Base-by-base conservation (phyloP, 2,888 invertebrate genomes). In the Saturnia japonica region DNA sequence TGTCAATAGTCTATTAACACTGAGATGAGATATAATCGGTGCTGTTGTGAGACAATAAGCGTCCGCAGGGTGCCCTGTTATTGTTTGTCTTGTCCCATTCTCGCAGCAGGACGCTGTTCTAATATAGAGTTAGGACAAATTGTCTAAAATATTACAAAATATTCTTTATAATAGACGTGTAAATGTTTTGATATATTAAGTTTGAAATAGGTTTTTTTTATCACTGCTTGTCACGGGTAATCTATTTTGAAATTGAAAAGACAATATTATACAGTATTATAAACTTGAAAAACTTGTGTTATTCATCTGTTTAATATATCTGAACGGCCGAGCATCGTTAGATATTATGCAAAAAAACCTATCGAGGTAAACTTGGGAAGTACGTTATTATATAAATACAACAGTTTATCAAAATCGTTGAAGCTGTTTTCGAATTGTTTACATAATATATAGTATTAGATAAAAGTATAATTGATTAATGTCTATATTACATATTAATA, bases 1-100 rank as follows among this genome's bases (percentile, higher is more conserved):
- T 83, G 85, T 88, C 87, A 87, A 88, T 87, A 80, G 84, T 83
- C 87, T 86, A 89, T 90, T 90, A 91, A 85, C 85, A 82, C 84
- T 77, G 80, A 84, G 85, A 87, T 83, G 84, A 87, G 89, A 87
- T 86, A 87, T 87, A 87, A 90, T 90, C 89, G 83, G 83, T 80
- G 80, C 77, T 82, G 78, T 72, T 73, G 77, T 78, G 82, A 90
- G 85, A 90, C 91, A 91, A 91, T 91, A 91, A 88, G 86, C 85
- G 87, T 83, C 88, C 77, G 76, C 82, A 80, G 90, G 91, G 87
- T 73, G 87, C 82, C 88, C 73, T 85, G 87, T 89, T 88, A 87
- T 90, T 91, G 89, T 89, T 90, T 91, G 88, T 88, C 87, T 84
- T 83, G 87, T 85, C 85, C 79, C 81, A 80, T 80, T 80, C 79